Evolutionary conservation across 2,888 invertebrate genomes (phyloP), one percentile per base, ranked within the genome.

Genomic region (Laothoe populi): DNA sequence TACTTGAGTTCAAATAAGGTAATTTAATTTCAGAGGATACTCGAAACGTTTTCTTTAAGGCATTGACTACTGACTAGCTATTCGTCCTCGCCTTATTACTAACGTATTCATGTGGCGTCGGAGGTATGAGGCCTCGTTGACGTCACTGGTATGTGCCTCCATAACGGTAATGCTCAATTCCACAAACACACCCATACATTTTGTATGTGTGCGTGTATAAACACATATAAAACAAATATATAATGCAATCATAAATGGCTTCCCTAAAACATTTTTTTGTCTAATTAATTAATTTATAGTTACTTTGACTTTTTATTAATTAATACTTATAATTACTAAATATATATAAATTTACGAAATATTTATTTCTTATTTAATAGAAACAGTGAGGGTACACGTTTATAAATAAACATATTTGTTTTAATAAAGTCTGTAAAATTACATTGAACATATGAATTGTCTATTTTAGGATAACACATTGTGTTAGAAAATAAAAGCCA

Each of bases 101-200:
- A 89, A 88, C 82, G 84, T 88, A 90, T 92, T 88, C 90, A 83
- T 82, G 70, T 78, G 73, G 87, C 87, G 87, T 90, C 81, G 85
- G 81, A 81, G 84, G 84, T 82, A 86, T 89, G 83, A 90, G 86
- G 82, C 86, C 86, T 87, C 82, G 86, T 85, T 92, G 90, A 92
- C 92, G 92, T 92, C 92, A 92, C 86, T 87, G 89, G 89, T 89
- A 92, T 92, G 92, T 90, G 90, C 87, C 87, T 90, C 90, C 89
- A 87, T 92, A 92, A 92, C 92, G 92, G 92, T 92, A 90, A 86
- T 75, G 83, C 85, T 90, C 90, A 90, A 89, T 88, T 89, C 86
- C 85, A 73, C 80, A 83, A 78, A 83, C 78, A 83, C 84, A 83
- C 75, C 82, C 70, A 71, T 70, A 60, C 57, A 68, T 63, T 67